Evolutionary conservation across 1,140 invertebrate genomes (phyloP), one percentile per base, ranked within the genome.

Genomic region (Drosophila parabipectinata): DNA sequence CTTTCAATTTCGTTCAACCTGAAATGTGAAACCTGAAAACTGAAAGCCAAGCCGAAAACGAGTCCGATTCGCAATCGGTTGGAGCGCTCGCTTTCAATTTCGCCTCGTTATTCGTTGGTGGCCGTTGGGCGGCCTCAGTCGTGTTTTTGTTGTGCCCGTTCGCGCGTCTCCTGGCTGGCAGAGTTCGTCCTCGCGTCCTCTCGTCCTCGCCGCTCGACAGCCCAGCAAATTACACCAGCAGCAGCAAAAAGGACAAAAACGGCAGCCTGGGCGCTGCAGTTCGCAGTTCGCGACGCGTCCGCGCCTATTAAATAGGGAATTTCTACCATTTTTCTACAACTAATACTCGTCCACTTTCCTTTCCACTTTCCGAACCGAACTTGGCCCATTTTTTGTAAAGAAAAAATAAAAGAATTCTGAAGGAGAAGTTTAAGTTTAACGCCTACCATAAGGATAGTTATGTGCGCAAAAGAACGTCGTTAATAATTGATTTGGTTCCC

Each of bases 1-100:
- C 82, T 87, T 87, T 87, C 82, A 87, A 82, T 87, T 87, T 87
- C 82, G 71, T 87, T 87, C 83, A 85, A 85, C 74, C 74, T 74
- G 69, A 60, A 77, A 69, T 21, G 15, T 47, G 44, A 60, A 77
- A 69, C 52, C 59, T 52, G 47, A 61, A 71, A 51, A 53, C 51
- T 54, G 53, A 56, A 47, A 62, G 39, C 45, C 58, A 57, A 69
- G 61, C 41, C 50, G 66, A 69, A 62, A 54, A 62, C 69, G 72
- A 74, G 48, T 73, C 72, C 52, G 39, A 74, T 57, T 74, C 59
- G 72, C 50, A 34, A 26, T 63, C 59, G 69, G 58, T 30, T 45
- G 37, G 53, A 39, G 60, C 18, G 57, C 52, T 82, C 75, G 82
- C 83, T 88, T 87, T 87, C 82, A 88, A 82, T 87, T 82, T 87